Percentiles rank a stretch among this genome's conserved stretches.
These are phyloP conservation scores for Folsomia manolachei DNA, from an alignment of 2,888 invertebrate species.

Conservation along the genomic window DNA sequence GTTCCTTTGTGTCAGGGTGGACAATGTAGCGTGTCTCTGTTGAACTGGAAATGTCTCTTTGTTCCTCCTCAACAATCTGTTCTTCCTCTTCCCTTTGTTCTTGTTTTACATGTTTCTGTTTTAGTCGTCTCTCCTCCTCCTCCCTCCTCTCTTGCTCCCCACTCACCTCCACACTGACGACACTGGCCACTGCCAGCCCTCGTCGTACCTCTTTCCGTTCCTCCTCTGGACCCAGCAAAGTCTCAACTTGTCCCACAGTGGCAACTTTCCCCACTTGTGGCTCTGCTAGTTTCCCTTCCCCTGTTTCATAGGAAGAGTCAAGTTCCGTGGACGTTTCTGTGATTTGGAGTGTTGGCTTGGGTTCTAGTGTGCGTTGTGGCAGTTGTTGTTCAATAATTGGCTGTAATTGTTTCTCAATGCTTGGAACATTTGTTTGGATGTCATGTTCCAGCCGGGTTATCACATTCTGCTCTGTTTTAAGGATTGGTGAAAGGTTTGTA, in stretches of 20 bases:
- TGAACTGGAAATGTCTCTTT: conserved; percentile 12
- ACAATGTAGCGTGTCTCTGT: conserved; percentile 29
- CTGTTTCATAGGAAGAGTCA: neutral
- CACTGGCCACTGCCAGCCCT: neutral
- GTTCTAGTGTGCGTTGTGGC: too few relatives aligned
- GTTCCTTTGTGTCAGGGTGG: conserved; percentile 9
- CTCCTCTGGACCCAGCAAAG: neutral
- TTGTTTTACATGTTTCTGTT: conserved; percentile 5
- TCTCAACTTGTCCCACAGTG: neutral
- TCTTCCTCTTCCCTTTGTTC: conserved; percentile 8
- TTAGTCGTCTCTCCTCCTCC: conserved; percentile 1
- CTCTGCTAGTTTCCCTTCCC: neutral
- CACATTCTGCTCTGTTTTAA: too few relatives aligned
- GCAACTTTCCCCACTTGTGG: neutral
- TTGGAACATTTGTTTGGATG: neutral
- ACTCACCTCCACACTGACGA: neutral
- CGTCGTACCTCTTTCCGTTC: neutral
- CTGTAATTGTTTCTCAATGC: too few relatives aligned
- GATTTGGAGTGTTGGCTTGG: too few relatives aligned
- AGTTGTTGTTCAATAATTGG: too few relatives aligned
- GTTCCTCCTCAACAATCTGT: neutral
- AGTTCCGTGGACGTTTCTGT: neutral
- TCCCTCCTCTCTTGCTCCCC: neutral
- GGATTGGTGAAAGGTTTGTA: too few relatives aligned
- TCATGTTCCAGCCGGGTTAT: neutral